phyloP scores from a whole-genome alignment of 2,888 invertebrate genomes.

The Drosophila multiciliata region DNA sequence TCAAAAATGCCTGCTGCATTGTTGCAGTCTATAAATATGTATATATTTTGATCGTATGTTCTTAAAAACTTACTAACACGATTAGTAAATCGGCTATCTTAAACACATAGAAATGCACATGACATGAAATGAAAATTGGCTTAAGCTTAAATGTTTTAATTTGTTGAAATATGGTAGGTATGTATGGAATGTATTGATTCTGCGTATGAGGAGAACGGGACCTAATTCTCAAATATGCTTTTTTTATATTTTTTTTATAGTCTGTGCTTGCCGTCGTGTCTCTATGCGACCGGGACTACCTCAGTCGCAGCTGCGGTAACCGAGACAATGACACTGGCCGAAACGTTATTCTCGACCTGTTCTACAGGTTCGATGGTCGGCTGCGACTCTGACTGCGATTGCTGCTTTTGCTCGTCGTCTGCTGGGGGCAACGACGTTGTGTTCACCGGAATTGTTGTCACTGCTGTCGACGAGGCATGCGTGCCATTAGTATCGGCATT shows the following conservation, averaged over 20 bases:
- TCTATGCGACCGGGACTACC: slow-evolving; percentile 69
- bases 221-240: slow-evolving; percentile 48
- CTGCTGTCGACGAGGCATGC: slow-evolving; percentile 57
- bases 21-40: slow-evolving; percentile 9
- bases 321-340: slow-evolving; percentile 67
- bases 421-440: slow-evolving; percentile 34
- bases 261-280: slow-evolving; percentile 24
- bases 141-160: slow-evolving; percentile 29
- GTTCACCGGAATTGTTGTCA: slow-evolving; percentile 72
- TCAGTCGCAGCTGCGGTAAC: slow-evolving; percentile 55
- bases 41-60: slow-evolving; percentile 52
- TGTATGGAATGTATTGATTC: slow-evolving; percentile 54
- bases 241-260: slow-evolving; percentile 27
- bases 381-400: slow-evolving; percentile 40
- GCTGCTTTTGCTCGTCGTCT: slow-evolving; percentile 24
- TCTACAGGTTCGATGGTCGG: slow-evolving; percentile 76
- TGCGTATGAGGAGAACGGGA: slow-evolving; percentile 18
- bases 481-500: slow-evolving; percentile 63
- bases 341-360: slow-evolving; percentile 80
- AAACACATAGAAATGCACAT: slow-evolving; percentile 24
- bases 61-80: slow-evolving; percentile 42
- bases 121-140: slow-evolving; percentile 30
- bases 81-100: slow-evolving; percentile 36
- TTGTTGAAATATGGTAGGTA: slow-evolving; percentile 27
- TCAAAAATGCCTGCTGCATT: background rate